Conservation (phyloP, 2,888 invertebrate genomes). For the Clistopyga incitator region DNA sequence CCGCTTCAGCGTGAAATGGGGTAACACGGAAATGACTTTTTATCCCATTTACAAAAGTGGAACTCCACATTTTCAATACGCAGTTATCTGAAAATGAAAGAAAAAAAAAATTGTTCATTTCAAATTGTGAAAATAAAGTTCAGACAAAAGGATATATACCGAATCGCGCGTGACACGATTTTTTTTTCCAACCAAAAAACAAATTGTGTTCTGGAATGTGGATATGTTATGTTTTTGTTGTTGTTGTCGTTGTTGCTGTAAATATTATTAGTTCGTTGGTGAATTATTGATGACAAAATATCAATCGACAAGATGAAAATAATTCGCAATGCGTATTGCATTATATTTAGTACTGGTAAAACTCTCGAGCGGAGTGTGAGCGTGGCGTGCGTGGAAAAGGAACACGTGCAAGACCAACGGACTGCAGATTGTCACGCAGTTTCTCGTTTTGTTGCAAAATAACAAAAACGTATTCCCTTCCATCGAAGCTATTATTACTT, state of each 20-base stretch:
- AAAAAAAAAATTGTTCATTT: too few species aligned
- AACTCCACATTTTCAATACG: background rate
- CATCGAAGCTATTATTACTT: slow-evolving; percentile 13
- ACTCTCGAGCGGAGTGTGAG: background rate
- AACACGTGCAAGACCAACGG: slow-evolving; percentile 48
- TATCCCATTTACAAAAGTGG: background rate
- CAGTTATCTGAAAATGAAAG: too few species aligned
- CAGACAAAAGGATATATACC: too few species aligned
- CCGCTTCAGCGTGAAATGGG: background rate
- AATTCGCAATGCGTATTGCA: slow-evolving; percentile 1
- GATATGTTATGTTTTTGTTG: too few species aligned
- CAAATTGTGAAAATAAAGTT: too few species aligned
- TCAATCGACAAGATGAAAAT: background rate
- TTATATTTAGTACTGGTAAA: slow-evolving; percentile 1
- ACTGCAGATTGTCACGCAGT: slow-evolving; percentile 25
- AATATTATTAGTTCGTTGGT: too few species aligned
- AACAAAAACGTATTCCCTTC: background rate
- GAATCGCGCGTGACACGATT: too few species aligned
- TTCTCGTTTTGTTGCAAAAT: background rate
- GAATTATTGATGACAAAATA: too few species aligned
- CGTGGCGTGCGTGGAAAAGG: background rate
- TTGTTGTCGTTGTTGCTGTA: too few species aligned
- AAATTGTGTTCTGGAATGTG: too few species aligned
- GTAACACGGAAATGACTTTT: background rate
- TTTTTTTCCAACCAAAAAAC: background rate